Base-by-base conservation (phyloP, 1,140 invertebrate genomes). In the Octopus bimaculoides region DNA sequence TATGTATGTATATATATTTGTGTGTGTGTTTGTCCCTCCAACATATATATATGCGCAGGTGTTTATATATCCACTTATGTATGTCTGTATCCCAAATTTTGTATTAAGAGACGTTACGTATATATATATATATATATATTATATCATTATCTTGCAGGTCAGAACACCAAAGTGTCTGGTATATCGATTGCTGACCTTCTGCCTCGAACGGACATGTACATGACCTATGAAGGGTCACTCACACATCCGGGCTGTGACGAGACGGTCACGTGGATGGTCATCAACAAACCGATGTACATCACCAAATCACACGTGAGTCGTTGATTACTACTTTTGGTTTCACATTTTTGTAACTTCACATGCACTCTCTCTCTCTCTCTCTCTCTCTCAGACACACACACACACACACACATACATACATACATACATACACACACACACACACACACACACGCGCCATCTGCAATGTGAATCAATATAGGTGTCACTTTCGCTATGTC, bases 221-320 rank as follows among this genome's bases (percentile, higher is more conserved):
- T 90, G 71, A 90, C 89, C 0, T 90, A 90, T 78, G 89, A 90
- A 75, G 89, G 89, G 5, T 90, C 89, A 4, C 76, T 89, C n/a
- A 89, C 89, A 8, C 84, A 86, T 69, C 89, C 89, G 8, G 86
- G 87, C 17, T 90, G 89, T 80, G 82, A 87, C 52, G 89, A 90
- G 80, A 89, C 87, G 6, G 89, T 90, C 54, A 89, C 88, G 20
- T 90, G 89, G 89, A 83, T 90, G 26, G 84, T 90, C n/a, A 86
- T 89, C 41, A 90, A 90, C 80, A 88, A 87, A 83, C 89, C 89
- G 14, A 84, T 89, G 74, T 87, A 86, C 78, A 83, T 91, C 0
- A 85, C 88, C 17, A 84, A 84, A 77, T 80, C 86, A 71, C 88
- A 90, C 84, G 90, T 90, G 81, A 84, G 80, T 84, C n/a, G 26